These are phyloP conservation scores for Apis dorsata DNA, from an alignment of 1,140 invertebrate species.

Conservation along the genomic window DNA sequence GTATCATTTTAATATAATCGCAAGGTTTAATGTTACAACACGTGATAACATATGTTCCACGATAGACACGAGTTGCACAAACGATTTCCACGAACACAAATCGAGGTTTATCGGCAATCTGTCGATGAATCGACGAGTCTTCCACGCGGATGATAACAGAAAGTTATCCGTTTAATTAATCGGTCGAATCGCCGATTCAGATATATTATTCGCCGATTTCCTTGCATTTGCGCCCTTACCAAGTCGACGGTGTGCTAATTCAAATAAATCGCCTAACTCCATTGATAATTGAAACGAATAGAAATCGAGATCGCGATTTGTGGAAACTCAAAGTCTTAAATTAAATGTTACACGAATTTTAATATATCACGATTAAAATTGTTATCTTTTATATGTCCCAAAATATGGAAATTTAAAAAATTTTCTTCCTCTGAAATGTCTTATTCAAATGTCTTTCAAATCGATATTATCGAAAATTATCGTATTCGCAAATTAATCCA, in stretches of 20 bases:
- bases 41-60: not conserved
- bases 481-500: too few relatives aligned
- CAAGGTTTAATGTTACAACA: too few relatives aligned
- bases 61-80: not conserved
- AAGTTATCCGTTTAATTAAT: conserved; percentile 47
- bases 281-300: conserved; percentile 36
- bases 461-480: too few relatives aligned
- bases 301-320: not conserved
- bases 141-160: conserved; percentile 20
- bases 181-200: conserved; percentile 9
- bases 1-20: too few relatives aligned
- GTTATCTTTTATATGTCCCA: too few relatives aligned
- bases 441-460: too few relatives aligned
- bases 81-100: not conserved
- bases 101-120: not conserved
- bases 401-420: too few relatives aligned
- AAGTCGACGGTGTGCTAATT: conserved; percentile 58
- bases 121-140: conserved; percentile 19
- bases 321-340: not conserved
- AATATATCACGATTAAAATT: too few relatives aligned
- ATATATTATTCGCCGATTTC: conserved; percentile 64
- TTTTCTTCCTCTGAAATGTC: too few relatives aligned
- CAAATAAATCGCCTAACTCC: conserved; percentile 50
- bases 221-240: conserved; percentile 26
- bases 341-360: too few relatives aligned